Evolutionary conservation across 2,113 vertebrate species (phyloP), one percentile per base, ranked within the genome.

Genomic region (Promerops cafer): DNA sequence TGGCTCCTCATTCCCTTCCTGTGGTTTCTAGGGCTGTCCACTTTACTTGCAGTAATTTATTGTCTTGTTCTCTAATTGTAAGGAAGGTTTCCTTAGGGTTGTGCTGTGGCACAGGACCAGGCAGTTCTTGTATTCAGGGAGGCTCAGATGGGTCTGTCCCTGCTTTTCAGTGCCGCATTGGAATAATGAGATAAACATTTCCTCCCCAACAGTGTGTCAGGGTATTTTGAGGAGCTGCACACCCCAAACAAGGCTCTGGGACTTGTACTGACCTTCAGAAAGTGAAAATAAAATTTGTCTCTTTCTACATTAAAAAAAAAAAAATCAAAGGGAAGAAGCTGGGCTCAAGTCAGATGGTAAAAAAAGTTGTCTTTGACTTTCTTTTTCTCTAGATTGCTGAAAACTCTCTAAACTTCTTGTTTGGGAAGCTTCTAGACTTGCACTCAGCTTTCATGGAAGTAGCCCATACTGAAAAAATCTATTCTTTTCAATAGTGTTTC

Each of bases 1-100:
- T 96, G 87, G 37, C 87, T 91, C 84, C 77, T 35, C 50, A 22
- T 89, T 91, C 76, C 59, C 66, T 93, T 87, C 89, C 76, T 69
- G 57, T 79, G 61, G 28, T 83, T 93, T 93, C 76, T 72, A 83
- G 74, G 81, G n/a, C 87, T 85, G 66, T 72, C 74, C 30, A 12
- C 70, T 91, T 68, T 33, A 42, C 77, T 94, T n/a, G 57, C 66
- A 80, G 59, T 69, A 83, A 79, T 93, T 92, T 83, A 83, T 93
- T 54, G 33, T 71, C 49, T 76, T 88, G 61, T 85, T 88, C 84
- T 90, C 28, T 85, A 77, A 83, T 90, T 61, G 54, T 69, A 74
- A 72, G 75, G 45, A 74, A 42, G 90, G 82, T 94, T 76, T 94
- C 63, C 63, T 93, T 85, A 12, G 45, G 33, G 57, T 53, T 94